A percentile compares a stretch with the other conserved stretches of the same genome.
These are phyloP conservation scores for Mimachlamys varia DNA, from an alignment of 2,888 invertebrate genomes.

Conservation along the genomic window DNA sequence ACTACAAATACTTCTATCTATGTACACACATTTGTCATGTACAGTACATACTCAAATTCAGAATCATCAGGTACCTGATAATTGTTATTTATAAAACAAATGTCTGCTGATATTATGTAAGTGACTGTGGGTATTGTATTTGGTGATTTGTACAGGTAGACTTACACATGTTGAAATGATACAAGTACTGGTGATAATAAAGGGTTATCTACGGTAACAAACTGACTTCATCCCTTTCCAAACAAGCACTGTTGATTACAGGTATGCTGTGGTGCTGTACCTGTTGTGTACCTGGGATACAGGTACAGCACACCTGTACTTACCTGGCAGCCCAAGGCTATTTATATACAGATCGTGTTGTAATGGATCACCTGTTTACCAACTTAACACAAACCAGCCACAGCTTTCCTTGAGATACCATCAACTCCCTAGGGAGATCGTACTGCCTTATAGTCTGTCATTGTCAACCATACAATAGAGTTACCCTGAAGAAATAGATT, in stretches of 20 bases:
- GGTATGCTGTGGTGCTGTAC: background rate
- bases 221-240: background rate
- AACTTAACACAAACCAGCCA: slow-evolving; percentile 12
- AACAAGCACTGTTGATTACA: background rate
- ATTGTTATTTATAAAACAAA: too few species aligned
- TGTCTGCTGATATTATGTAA: too few species aligned
- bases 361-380: background rate
- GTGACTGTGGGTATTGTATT: too few species aligned
- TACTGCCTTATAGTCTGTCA: background rate
- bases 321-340: background rate
- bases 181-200: too few species aligned
- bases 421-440: slow-evolving; percentile 8
- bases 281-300: background rate
- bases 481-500: slow-evolving; percentile 1
- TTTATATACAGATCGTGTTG: background rate
- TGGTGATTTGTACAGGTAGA: too few species aligned
- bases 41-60: too few species aligned
- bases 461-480: background rate
- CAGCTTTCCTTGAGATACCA: background rate
- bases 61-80: too few species aligned
- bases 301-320: background rate
- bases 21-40: too few species aligned
- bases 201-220: too few species aligned
- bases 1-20: too few species aligned
- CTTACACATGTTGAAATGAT: too few species aligned